A percentile compares a stretch with the other conserved stretches of the same genome.
Conservation (phyloP, 1,140 invertebrate species). For the Anoplolepis gracilipes region DNA sequence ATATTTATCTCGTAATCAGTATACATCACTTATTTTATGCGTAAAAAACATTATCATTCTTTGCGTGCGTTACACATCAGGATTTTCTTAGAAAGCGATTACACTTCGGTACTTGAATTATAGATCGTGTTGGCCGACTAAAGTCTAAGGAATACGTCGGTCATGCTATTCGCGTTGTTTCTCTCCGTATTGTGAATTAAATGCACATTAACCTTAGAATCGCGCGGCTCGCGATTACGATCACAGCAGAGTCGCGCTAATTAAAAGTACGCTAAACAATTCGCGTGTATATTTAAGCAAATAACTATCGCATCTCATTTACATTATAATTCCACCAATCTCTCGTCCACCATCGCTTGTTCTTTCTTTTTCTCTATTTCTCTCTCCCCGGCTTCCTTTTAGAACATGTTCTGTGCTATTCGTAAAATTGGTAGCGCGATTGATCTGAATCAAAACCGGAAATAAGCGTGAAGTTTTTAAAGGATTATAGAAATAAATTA, state of each 20-base stretch:
- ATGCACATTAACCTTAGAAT: conserved; percentile 63
- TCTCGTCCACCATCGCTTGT: conserved; percentile 23
- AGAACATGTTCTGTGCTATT: neutral
- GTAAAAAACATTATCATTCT: conserved; percentile 14
- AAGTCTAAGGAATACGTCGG: conserved; percentile 24
- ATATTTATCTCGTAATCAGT: neutral
- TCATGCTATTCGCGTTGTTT: conserved; percentile 33
- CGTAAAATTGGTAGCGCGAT: neutral
- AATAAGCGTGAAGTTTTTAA: neutral
- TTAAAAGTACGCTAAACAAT: conserved; percentile 64
- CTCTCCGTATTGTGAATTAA: conserved; percentile 65
- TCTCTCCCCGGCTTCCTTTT: neutral
- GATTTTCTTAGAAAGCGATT: conserved; percentile 35
- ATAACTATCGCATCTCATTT: conserved; percentile 11
- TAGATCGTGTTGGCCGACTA: conserved; percentile 15
- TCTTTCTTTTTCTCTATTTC: no score
- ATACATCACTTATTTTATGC: neutral
- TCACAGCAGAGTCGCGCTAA: conserved; percentile 64
- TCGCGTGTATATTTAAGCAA: conserved; percentile 60
- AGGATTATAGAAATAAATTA: neutral
- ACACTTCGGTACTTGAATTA: conserved; percentile 34
- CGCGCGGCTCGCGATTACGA: conserved; percentile 59
- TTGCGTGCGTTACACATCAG: neutral
- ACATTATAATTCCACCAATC: conserved; percentile 15
- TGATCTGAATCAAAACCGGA: neutral